These are phyloP conservation scores for Campylorhamphus procurvoides DNA, from an alignment of 2,113 vertebrate genomes.

Conservation along the genomic window DNA sequence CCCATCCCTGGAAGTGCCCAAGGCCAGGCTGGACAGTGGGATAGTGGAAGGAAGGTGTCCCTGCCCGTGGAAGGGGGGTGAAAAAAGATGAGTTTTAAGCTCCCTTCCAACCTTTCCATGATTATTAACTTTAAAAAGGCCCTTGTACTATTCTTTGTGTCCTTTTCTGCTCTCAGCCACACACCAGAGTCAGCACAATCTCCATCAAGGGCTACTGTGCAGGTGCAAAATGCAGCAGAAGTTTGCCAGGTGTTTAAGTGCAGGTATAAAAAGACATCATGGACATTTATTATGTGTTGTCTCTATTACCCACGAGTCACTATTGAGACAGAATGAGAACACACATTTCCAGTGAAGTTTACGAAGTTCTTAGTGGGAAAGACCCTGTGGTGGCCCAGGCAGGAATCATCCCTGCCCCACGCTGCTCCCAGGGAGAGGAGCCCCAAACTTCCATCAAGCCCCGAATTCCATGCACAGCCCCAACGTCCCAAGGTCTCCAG, in stretches of 20 bases:
- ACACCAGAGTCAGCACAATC: background rate
- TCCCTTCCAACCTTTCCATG: background rate
- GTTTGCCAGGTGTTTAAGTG: background rate
- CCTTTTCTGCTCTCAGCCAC: background rate
- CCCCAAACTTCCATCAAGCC: rapidly evolving
- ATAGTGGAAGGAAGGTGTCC: background rate
- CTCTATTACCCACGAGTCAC: no score
- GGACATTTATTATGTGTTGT: background rate
- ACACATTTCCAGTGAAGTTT: background rate
- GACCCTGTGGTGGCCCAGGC: rapidly evolving
- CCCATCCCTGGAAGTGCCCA: background rate
- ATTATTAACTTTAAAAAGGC: background rate
- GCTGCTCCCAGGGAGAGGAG: rapidly evolving
- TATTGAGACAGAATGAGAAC: background rate
- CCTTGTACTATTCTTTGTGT: background rate
- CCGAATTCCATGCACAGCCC: no score
- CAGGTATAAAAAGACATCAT: background rate
- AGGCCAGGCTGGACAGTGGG: background rate
- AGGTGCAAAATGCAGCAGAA: background rate
- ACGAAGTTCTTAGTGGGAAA: background rate
- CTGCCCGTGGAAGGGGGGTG: background rate
- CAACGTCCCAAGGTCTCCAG: background rate
- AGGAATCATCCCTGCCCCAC: background rate
- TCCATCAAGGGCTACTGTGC: background rate
- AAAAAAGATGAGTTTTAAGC: background rate